A percentile compares a stretch with the other conserved stretches of the same genome.
phyloP scores from a whole-genome alignment of 1,140 invertebrate genomes.

The Diachasma alloeum region DNA sequence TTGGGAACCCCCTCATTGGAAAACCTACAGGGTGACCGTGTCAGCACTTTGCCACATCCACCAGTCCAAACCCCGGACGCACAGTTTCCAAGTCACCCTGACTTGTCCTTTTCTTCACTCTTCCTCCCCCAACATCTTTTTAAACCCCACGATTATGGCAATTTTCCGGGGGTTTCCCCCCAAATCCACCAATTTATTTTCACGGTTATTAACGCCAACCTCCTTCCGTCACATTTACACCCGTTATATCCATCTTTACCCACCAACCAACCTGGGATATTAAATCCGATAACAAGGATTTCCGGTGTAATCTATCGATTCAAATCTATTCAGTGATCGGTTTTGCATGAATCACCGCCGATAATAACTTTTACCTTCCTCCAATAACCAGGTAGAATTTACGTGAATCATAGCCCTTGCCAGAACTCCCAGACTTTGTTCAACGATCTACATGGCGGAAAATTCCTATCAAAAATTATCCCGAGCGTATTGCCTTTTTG shows the following conservation, averaged over 20 bases:
- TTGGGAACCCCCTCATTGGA: constrained; percentile 14
- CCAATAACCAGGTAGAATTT: not conserved
- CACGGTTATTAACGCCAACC: not conserved
- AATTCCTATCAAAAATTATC: too few relatives aligned
- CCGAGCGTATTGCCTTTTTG: too few relatives aligned
- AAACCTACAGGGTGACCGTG: constrained; percentile 20
- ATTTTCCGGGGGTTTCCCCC: not conserved
- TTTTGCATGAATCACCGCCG: constrained; percentile 26
- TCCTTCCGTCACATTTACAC: not conserved
- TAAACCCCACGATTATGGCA: not conserved
- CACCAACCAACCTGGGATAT: not conserved
- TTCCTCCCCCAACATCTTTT: not conserved
- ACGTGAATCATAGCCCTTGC: constrained; percentile 14
- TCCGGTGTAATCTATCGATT: constrained; percentile 28
- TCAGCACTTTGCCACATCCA: constrained; percentile 25
- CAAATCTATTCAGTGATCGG: constrained; percentile 34
- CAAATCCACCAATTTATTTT: not conserved
- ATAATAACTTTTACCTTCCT: constrained; percentile 29
- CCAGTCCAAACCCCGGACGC: not conserved
- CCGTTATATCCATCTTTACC: not conserved
- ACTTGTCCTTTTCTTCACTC: not conserved
- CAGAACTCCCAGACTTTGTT: not conserved
- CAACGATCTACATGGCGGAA: too few relatives aligned
- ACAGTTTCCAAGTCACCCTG: constrained; percentile 13
- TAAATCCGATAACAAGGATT: constrained; percentile 21